Base-by-base conservation (phyloP, 2,888 invertebrate genomes). In the Clunio marinus region DNA sequence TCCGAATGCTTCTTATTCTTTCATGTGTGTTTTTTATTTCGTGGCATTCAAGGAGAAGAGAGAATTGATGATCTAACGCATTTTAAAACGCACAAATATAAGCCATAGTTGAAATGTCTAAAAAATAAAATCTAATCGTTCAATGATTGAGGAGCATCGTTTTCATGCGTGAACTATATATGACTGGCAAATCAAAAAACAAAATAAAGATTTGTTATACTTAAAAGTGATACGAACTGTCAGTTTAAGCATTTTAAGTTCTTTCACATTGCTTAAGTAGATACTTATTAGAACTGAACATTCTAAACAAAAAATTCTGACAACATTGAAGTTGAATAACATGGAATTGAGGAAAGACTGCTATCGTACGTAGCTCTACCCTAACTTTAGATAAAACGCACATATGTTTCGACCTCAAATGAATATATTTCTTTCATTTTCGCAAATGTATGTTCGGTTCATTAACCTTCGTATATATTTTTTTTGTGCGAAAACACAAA, bases 401-500 rank as follows among this genome's bases (percentile, higher is more conserved):
- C 60, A 60, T 60, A 57, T 46, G 20, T 58, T 15, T 1, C 27
- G 58, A 27, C 58, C 27, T 27, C 51, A 51, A 51, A 51, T 13
- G n/a, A 51, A 17, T 17, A 13, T 5, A n/a, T 51, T 51, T 51
- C 41, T 51, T 51, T 58, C 58, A n/a, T 20, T 58, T 51, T 51
- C 51, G 17, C 58, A 15, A 28, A 58, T 58, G 58, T 58, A 28
- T 20, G 7, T 20, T 32, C 60, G 35, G 60, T 60, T 60, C 60
- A 60, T 60, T 60, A 60, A 60, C 60, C 60, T 60, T 60, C 27
- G 13, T 58, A 28, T 10, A 55, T 55, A 8, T 55, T 55, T 55
- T 55, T n/a, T 35, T 2, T n/a, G 35, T 55, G 51, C 24, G 51
- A 20, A 22, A 55, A 20, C 13, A 55, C 51, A 58, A 58, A 58